Conservation (phyloP, 1,140 invertebrate species). For the Heliconius congener region DNA sequence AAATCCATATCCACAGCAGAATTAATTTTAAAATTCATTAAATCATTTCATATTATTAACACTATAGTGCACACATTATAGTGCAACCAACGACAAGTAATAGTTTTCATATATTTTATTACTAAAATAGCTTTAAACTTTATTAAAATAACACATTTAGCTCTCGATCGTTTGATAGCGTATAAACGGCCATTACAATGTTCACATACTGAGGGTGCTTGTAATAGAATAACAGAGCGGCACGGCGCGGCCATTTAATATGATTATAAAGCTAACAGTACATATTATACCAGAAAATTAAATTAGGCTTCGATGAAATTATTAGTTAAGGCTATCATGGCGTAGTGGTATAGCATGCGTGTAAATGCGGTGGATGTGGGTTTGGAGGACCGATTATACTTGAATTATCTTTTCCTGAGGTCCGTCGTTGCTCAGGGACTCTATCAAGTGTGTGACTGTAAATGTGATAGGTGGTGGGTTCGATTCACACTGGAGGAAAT, state of each 20-base stretch:
- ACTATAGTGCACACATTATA: too few relatives aligned
- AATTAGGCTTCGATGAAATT: neutral
- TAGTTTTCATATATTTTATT: neutral
- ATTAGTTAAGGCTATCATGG: neutral
- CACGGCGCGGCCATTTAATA: neutral
- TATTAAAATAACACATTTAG: neutral
- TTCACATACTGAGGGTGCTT: neutral
- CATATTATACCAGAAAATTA: neutral
- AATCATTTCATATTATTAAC: too few relatives aligned
- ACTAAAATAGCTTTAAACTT: neutral
- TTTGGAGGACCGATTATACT: too few relatives aligned
- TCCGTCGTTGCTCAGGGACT: too few relatives aligned
- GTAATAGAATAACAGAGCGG: slow-evolving; percentile 11
- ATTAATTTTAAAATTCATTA: too few relatives aligned
- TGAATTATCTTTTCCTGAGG: too few relatives aligned
- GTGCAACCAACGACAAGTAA: too few relatives aligned
- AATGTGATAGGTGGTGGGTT: too few relatives aligned
- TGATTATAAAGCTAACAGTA: neutral
- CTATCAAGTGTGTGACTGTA: too few relatives aligned
- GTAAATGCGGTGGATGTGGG: neutral
- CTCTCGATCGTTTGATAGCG: neutral
- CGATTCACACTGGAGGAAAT: too few relatives aligned
- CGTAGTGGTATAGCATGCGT: neutral
- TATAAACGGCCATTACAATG: neutral
- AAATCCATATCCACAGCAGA: too few relatives aligned